Base-by-base conservation (phyloP, 2,113 vertebrate genomes). In the Myotis lucifugus region DNA sequence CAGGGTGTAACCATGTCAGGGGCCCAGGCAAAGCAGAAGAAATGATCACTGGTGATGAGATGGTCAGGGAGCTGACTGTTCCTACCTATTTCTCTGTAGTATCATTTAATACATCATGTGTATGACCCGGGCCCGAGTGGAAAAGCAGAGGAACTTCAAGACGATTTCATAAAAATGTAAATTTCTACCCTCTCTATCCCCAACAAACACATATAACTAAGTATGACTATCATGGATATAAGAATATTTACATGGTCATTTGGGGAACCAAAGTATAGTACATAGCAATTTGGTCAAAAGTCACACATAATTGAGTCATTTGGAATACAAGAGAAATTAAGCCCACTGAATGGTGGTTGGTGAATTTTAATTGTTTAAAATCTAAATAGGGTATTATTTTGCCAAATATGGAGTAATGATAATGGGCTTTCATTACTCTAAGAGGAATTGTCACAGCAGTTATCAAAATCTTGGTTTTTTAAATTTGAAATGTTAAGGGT, bases 371-470 rank as follows among this genome's bases (percentile, higher is more conserved):
- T 50, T 79, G 19, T 34, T 95, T 76, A 50, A 88, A 85, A 88
- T 76, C 34, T 87, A 78, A 85, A 66, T 40, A 90, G 29, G 19
- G 29, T 94, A 8, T 48, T 52, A 74, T 81, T 90, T 95, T 90
- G 34, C 6, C 40, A 81, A 34, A 66, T 93, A 79, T 37, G 17
- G 25, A 76, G 3, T 52, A 78, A 87, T 37, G 46, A 64, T 88
- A 15, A 6, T 27, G 50, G 61, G 14, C n/a, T 42, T 78, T 64
- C 6, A 11, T 78, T 90, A 34, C 14, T 34, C 40, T 76, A 32
- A 40, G 21, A 10, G 61, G 10, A 14, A 76, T 69, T 74, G 32
- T 92, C 42, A 84, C 1, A 88, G 42, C 29, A 40, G 23, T 73
- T 78, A 92, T n/a, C 13, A 93, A 64, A 64, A 46, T 52, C 29